phyloP scores from a whole-genome alignment of 2,113 vertebrate genomes.

The Alethe castanea region DNA sequence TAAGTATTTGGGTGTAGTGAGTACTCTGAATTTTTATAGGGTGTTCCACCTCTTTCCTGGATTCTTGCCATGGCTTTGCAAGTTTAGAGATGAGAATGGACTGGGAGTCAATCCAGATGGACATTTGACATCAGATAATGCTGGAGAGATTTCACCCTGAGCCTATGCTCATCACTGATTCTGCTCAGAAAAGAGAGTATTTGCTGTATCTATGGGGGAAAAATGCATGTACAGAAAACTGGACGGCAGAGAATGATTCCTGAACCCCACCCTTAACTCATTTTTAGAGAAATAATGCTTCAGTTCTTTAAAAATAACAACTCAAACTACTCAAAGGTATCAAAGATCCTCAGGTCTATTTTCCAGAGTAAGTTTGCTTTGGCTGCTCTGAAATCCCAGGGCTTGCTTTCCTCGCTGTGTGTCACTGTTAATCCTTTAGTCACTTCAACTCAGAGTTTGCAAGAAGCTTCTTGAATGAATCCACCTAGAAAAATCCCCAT shows the following conservation, averaged over 20 bases:
- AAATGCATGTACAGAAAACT: background rate
- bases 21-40: background rate
- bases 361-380: background rate
- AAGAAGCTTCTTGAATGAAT: background rate
- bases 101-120: background rate
- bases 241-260: background rate
- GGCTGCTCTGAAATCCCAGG: background rate
- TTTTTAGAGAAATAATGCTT: background rate
- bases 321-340: background rate
- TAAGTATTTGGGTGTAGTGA: background rate
- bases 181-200: background rate
- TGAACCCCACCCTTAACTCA: background rate
- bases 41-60: background rate
- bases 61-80: background rate
- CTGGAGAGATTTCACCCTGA: background rate
- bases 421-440: background rate
- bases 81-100: background rate
- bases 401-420: background rate
- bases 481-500: background rate
- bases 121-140: background rate
- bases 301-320: background rate
- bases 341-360: background rate
- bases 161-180: background rate
- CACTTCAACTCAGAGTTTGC: background rate
- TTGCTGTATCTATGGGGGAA: background rate